Percentiles rank a stretch among this genome's conserved stretches.
Conservation (phyloP, 2,113 vertebrate species). For the Aptenodytes patagonicus region DNA sequence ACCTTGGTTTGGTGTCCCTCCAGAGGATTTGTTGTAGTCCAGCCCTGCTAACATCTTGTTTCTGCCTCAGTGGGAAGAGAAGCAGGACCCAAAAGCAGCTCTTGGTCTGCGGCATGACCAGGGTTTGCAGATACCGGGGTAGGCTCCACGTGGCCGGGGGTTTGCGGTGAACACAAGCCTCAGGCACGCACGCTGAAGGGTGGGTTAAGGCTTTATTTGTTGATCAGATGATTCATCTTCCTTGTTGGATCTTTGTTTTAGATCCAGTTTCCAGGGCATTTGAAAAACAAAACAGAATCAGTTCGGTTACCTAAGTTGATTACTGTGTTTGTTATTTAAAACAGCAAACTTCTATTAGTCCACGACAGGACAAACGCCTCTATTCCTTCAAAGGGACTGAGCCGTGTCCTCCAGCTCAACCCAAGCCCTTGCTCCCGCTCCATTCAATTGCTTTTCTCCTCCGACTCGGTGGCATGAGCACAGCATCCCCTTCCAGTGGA, state of each 20-base stretch:
- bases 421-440: background rate
- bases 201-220: background rate
- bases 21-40: accelerated
- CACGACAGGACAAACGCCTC: background rate
- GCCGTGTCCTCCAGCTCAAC: background rate
- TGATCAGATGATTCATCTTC: background rate
- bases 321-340: background rate
- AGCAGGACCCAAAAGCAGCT: background rate
- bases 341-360: background rate
- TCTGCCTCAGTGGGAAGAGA: background rate
- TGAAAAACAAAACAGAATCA: background rate
- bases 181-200: accelerated
- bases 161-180: background rate
- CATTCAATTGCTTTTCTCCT: background rate
- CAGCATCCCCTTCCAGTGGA: background rate
- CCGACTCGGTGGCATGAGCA: no score
- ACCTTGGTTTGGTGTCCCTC: background rate
- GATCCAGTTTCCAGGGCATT: background rate
- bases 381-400: background rate
- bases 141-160: background rate
- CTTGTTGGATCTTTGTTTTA: background rate
- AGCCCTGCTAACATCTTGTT: background rate
- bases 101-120: accelerated
- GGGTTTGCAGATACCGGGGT: background rate
- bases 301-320: background rate